Conservation (phyloP, 2,888 invertebrate species). For the Hipparchia semele region DNA sequence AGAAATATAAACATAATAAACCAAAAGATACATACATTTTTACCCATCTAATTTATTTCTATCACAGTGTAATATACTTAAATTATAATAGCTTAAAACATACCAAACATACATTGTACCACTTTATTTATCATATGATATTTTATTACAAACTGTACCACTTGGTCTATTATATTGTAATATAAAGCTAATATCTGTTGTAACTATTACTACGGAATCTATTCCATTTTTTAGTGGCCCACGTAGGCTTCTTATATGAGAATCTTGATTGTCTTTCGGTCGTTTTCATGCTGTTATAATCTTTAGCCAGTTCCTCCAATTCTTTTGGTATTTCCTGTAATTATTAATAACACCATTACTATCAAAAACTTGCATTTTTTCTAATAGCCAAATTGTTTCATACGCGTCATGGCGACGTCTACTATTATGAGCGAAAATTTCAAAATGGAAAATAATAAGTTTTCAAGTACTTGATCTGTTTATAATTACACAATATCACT, state of each 20-base stretch:
- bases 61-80: conserved; percentile 21
- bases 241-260: conserved; percentile 48
- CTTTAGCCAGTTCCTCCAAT: conserved; percentile 56
- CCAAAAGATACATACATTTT: not conserved
- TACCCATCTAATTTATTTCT: conserved; percentile 31
- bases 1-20: not conserved
- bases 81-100: too few species aligned
- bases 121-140: not conserved
- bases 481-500: too few species aligned
- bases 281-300: conserved; percentile 50
- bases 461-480: too few species aligned
- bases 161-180: not conserved
- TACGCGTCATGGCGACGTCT: too few species aligned
- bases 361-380: not conserved
- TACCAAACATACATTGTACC: not conserved
- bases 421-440: too few species aligned
- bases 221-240: conserved; percentile 49
- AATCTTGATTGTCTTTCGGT: conserved; percentile 52
- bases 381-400: too few species aligned
- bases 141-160: not conserved
- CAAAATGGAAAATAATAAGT: too few species aligned
- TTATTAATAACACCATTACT: not conserved
- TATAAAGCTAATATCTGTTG: conserved; percentile 17
- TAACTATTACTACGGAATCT: conserved; percentile 43
- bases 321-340: conserved; percentile 35